Conservation (phyloP, 2,113 vertebrate genomes). For the Nipponia nippon region DNA sequence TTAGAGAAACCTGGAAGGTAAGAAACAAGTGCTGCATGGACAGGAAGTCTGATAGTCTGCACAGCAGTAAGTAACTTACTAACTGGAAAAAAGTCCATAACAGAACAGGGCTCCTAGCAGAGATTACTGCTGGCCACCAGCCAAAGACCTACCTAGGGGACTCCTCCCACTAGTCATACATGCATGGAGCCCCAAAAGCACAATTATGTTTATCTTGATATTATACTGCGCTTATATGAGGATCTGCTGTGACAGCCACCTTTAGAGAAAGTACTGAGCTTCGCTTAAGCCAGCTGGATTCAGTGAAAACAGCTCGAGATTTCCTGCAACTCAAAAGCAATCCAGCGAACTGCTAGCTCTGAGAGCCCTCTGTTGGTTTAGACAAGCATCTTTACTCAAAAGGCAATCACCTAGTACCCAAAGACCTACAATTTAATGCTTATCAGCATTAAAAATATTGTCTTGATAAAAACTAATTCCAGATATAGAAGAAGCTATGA, state of each 20-base stretch:
- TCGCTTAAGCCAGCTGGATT: not conserved
- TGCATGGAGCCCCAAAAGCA: constrained; percentile 44
- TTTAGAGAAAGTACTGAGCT: constrained; percentile 16
- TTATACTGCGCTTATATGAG: not conserved
- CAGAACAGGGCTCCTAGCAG: not conserved
- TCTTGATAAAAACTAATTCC: not conserved
- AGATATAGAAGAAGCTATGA: not conserved
- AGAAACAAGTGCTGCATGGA: not conserved
- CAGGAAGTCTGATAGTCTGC: not conserved
- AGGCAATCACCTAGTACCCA: not conserved
- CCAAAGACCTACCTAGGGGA: constrained; percentile 43
- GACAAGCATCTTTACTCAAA: not conserved
- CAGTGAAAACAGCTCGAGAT: not conserved
- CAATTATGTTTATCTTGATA: not conserved
- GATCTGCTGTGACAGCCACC: constrained; percentile 47
- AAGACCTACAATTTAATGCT: not conserved
- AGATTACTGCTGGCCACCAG: not conserved
- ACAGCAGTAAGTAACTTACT: not conserved
- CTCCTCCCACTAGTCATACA: not conserved
- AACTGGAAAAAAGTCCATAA: not conserved
- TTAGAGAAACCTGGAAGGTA: not conserved
- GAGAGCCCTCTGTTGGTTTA: not conserved
- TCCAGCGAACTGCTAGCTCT: not conserved
- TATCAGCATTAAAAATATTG: not conserved
- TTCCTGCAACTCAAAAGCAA: not conserved